Evolutionary conservation across 2,113 vertebrate species (phyloP), one percentile per base, ranked within the genome.

Genomic region (Ictalurus punctatus): DNA sequence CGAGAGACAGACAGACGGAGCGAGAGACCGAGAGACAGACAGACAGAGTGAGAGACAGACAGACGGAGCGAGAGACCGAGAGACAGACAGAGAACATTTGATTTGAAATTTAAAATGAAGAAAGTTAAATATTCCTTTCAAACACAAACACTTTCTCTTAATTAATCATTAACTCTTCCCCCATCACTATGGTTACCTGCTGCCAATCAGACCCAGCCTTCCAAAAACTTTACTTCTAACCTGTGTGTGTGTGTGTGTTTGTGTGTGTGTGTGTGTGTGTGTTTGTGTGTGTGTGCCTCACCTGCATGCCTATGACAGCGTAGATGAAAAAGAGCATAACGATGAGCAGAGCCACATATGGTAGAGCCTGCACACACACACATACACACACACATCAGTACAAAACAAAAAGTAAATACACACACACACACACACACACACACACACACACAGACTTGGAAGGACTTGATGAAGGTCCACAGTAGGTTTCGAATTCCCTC

Each of bases 291-390:
- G 27, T 7, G 9, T 37, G 1, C 63, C 21, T 88, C 92, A 98
- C 98, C 97, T 99, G 98, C 98, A 99, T 99, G 90, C 98, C 97
- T 0, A 99, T 98, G 90, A 99, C 98, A 0, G 98, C 98, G 0
- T 98, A 99, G 93, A 99, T 98, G 91, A 99, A 99, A 93, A 99
- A 99, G 17, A 99, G 95, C 98, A 99, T 99, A 92, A 98, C 97
- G 0, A 99, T 99, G 80, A 99, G 97, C 85, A 99, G 93, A 2
- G 97, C 98, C 56, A 99, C 98, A 0, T 99, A 98, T 0, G 98
- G 98, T 92, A 99, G 95, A 83, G 98, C 98, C 98, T 99, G 37
- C 73, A 69, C 90, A 9, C 54, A 93, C 87, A 63, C 13, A 86
- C 81, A 85, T 52, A n/a, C 48, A 76, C 16, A 58, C 17, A 59